phyloP scores from a whole-genome alignment of 2,888 invertebrate species.

The Belgica antarctica region DNA sequence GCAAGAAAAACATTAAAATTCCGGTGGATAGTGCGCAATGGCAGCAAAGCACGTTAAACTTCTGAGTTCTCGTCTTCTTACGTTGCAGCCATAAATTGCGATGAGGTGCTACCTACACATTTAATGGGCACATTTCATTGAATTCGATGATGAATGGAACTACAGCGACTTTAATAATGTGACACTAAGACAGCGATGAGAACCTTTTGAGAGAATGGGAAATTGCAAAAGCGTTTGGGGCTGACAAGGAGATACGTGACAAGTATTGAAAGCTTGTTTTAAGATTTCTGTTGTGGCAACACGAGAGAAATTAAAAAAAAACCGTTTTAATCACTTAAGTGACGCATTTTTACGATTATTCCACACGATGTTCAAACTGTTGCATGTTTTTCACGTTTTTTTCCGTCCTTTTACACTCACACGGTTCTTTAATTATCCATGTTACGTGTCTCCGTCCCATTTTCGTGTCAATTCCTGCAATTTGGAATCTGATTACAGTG shows the following conservation, averaged over 20 bases:
- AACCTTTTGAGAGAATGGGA: background rate
- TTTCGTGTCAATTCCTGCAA: slow-evolving; percentile 6
- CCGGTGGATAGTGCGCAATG: background rate
- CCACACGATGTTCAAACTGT: too few species aligned
- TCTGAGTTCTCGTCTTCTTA: background rate
- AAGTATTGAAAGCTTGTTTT: too few species aligned
- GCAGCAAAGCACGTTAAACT: background rate
- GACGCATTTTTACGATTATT: too few species aligned
- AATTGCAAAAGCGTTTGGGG: too few species aligned
- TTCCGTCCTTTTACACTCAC: background rate
- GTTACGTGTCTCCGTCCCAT: background rate
- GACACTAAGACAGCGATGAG: background rate
- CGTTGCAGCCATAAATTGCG: background rate
- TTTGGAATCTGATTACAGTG: slow-evolving; percentile 2
- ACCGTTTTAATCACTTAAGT: too few species aligned
- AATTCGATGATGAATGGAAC: background rate
- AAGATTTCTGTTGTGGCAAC: too few species aligned
- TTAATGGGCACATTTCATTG: background rate
- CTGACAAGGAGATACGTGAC: too few species aligned
- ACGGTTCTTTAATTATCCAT: slow-evolving; percentile 10
- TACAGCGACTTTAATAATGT: background rate
- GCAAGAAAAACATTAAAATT: background rate
- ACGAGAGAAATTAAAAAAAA: too few species aligned
- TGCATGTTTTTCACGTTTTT: background rate
- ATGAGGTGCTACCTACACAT: background rate